A percentile compares a stretch with the other conserved stretches of the same genome.
phyloP scores from a whole-genome alignment of 1,140 invertebrate species.

The Aphaenogaster rudis region DNA sequence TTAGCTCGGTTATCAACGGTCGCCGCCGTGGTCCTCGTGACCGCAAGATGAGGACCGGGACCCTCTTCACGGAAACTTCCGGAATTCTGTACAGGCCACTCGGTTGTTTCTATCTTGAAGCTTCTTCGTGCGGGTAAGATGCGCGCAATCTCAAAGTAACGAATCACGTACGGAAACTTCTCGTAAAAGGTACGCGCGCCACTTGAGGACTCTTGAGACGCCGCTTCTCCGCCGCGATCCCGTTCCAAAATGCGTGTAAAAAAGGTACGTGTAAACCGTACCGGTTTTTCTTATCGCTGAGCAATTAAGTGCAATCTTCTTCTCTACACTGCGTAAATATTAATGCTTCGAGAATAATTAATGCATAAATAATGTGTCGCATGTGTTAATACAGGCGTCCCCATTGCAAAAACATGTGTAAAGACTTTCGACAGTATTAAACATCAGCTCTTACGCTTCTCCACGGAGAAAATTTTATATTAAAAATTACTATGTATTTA shows the following conservation, averaged over 20 bases:
- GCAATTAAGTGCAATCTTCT: not conserved
- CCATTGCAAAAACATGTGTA: not conserved
- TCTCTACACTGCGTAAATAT: not conserved
- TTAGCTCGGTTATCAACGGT: conserved; percentile 63
- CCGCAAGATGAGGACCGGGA: not conserved
- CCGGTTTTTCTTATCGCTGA: not conserved
- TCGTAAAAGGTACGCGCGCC: not conserved
- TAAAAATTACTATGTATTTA: no score
- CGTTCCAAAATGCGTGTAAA: not conserved
- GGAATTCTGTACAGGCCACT: conserved; percentile 58
- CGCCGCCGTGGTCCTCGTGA: not conserved
- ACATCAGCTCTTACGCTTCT: not conserved
- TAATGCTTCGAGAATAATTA: not conserved
- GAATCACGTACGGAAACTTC: not conserved
- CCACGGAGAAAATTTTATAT: no score
- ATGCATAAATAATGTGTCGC: not conserved
- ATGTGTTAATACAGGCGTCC: not conserved
- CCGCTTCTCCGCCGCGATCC: not conserved
- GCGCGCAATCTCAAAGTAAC: conserved; percentile 6
- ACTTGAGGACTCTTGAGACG: conserved; percentile 29
- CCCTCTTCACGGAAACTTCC: not conserved
- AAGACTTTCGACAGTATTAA: not conserved
- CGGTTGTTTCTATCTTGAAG: conserved; percentile 46
- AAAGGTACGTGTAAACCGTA: not conserved
- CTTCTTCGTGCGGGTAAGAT: conserved; percentile 8